Conservation (phyloP, 2,797 vertebrate species). For the Pyrocephalus nanus region DNA sequence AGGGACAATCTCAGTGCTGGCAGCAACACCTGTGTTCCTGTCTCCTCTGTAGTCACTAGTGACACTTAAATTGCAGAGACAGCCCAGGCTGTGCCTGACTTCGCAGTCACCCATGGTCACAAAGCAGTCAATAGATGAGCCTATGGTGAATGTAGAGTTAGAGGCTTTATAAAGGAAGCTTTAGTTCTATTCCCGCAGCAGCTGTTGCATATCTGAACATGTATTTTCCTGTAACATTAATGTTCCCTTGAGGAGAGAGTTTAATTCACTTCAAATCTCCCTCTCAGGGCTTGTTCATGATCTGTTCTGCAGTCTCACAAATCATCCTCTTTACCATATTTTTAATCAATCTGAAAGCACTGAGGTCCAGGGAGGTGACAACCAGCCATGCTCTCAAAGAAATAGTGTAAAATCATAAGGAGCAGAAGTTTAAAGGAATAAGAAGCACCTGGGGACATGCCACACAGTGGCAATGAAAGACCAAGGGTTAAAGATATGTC, state of each 20-base stretch:
- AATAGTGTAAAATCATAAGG: neutral
- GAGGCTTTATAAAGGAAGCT: constrained; percentile 17
- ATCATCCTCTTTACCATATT: neutral
- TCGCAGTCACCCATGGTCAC: neutral
- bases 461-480: constrained; percentile 47
- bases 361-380: neutral
- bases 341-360: neutral
- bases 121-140: neutral
- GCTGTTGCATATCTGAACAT: neutral
- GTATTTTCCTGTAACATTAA: constrained; percentile 7
- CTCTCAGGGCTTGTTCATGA: neutral
- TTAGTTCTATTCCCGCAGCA: neutral
- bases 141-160: neutral
- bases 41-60: neutral
- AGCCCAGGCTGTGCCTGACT: neutral
- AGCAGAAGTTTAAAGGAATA: neutral
- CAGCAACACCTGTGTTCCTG: neutral
- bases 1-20: neutral
- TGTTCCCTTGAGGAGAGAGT: neutral
- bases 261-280: constrained; percentile 15
- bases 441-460: neutral
- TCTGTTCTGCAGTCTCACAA: neutral
- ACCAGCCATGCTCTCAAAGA: neutral
- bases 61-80: neutral
- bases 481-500: neutral